phyloP scores from a whole-genome alignment of 2,113 vertebrate genomes.

The Pelusios castaneus region DNA sequence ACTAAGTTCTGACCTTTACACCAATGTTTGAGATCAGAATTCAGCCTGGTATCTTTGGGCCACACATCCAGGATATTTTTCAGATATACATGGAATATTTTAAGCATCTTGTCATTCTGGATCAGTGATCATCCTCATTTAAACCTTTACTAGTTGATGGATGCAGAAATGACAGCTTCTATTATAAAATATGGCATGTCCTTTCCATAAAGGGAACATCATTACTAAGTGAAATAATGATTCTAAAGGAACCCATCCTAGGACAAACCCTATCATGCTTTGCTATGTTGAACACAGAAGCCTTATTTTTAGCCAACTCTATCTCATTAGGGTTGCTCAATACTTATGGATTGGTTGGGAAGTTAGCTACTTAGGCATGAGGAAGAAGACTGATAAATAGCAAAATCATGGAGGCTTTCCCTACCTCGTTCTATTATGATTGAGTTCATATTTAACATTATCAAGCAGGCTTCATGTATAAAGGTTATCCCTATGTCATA shows the following conservation, averaged over 20 bases:
- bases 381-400: not conserved
- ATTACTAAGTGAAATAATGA: not conserved
- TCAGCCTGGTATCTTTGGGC: not conserved
- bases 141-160: not conserved
- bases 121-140: not conserved
- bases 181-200: not conserved
- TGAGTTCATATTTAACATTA: not conserved
- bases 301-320: not conserved
- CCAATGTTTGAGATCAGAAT: not conserved
- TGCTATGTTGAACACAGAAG: not conserved
- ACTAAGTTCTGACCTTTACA: not conserved
- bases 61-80: not conserved
- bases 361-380: not conserved
- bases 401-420: accelerated
- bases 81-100: not conserved
- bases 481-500: not conserved
- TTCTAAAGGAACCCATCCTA: not conserved
- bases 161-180: not conserved
- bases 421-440: accelerated
- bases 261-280: not conserved
- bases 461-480: accelerated
- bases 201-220: not conserved
- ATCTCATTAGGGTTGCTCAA: not conserved
- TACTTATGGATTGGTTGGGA: not conserved
- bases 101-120: not conserved